Evolutionary conservation across 1,140 invertebrate genomes (phyloP).

Genomic region (Drosophila virilis): DNA sequence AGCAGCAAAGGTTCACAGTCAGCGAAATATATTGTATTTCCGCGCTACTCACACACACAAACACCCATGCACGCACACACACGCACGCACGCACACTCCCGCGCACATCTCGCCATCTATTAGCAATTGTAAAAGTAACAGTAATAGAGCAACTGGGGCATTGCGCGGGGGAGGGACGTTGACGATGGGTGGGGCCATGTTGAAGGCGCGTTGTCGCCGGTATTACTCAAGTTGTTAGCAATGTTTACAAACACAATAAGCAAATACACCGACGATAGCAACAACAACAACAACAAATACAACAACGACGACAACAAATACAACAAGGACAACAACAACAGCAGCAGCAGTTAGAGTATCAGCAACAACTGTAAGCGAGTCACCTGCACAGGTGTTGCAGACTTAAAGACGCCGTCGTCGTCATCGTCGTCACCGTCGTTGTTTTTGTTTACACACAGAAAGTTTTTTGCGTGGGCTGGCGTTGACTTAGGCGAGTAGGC

Average conservation of each 20-base stretch:
- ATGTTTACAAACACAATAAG: conserved; percentile 82
- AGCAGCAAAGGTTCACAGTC: conserved; percentile 27
- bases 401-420: conserved; percentile 56
- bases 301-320: conserved; percentile 6
- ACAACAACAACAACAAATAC: conserved; percentile 21
- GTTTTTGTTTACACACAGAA: conserved; percentile 66
- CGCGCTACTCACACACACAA: conserved; percentile 31
- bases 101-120: conserved; percentile 36
- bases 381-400: conserved; percentile 59
- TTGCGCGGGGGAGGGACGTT: not conserved
- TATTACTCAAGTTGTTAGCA: conserved; percentile 83
- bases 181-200: conserved; percentile 13
- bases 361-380: conserved; percentile 40
- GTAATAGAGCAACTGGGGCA: conserved; percentile 34
- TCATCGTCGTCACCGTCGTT: conserved; percentile 9
- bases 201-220: conserved; percentile 70
- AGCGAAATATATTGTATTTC: conserved; percentile 52
- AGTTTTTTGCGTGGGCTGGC: conserved; percentile 55
- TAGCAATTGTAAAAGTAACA: conserved; percentile 59
- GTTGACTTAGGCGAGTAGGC: conserved; percentile 38
- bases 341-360: not conserved
- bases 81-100: conserved; percentile 3
- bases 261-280: conserved; percentile 63
- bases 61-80: conserved; percentile 7
- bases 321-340: not conserved